Evolutionary conservation across 2,888 invertebrate genomes (phyloP), one percentile per base, ranked within the genome.

Genomic region (Palloptera scutellata): DNA sequence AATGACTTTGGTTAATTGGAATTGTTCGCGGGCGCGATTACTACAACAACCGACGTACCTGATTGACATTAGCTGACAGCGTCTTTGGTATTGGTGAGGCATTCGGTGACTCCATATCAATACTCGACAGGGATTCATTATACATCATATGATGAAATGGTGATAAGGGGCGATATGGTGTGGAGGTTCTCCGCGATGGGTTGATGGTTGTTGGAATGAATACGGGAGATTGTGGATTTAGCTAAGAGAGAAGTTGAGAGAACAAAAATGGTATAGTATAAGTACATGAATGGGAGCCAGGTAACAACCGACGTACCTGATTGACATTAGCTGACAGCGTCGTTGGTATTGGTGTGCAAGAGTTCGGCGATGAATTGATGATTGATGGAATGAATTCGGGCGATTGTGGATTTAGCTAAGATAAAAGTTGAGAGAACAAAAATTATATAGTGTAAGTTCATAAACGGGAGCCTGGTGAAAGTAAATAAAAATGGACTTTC

Each of bases 311-410:
- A 68, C 72, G 73, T 61, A 85, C 85, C 81, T 85, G 85, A 79
- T 84, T 85, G 43, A 85, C 83, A 71, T 78, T 83, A 64, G 83
- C 76, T 54, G 85, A 81, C 68, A 85, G 73, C 61, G 81, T 81
- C 20, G 81, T 80, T 69, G 85, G 83, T 77, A 83, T 81, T 69
- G 85, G 87, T 75, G 84, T 75, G 73, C 84, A 85, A 72, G 83
- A 85, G 73, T 81, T 85, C 67, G 84, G 81, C 69, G 84, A 82
- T 72, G 84, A 81, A 74, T 77, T 84, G 73, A 85, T 76, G 77
- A 83, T 82, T 71, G 84, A 83, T 78, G 87, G 86, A 82, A 87
- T 86, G 84, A 87, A 88, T 83, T 87, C 87, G 67, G 87, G 86
- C 73, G 87, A 86, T 77, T 87, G 87, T 67, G 85, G 84, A 61